Evolutionary conservation across 2,113 vertebrate species (phyloP).

Genomic region (Emydura subglobosa): DNA sequence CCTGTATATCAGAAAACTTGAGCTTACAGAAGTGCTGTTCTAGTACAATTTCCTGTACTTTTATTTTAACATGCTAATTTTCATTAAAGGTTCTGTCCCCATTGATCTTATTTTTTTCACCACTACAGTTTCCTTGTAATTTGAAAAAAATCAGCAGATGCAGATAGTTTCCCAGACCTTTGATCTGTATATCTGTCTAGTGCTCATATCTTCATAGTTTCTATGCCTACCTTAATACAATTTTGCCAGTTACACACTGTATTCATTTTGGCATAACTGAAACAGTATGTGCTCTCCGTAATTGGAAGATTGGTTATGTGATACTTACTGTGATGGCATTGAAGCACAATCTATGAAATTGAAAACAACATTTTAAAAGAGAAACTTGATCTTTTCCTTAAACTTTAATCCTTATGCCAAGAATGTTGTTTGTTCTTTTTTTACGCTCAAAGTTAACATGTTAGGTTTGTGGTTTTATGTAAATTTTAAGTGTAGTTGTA

Average conservation of each 20-base stretch:
- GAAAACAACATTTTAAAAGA: background rate
- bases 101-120: background rate
- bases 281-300: background rate
- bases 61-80: background rate
- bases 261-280: background rate
- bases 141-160: background rate
- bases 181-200: background rate
- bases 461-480: background rate
- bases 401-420: background rate
- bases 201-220: background rate
- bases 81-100: background rate
- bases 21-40: background rate
- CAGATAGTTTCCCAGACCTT: background rate
- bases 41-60: accelerated
- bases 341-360: background rate
- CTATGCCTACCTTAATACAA: background rate
- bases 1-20: background rate
- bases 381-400: background rate
- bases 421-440: background rate
- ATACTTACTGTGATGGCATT: background rate
- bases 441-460: background rate
- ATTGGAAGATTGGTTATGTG: constrained; percentile 14
- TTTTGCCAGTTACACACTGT: background rate
- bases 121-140: background rate
- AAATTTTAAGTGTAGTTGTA: background rate